Conservation (phyloP, 2,113 vertebrate genomes). For the Thoracochromis brauschi region DNA sequence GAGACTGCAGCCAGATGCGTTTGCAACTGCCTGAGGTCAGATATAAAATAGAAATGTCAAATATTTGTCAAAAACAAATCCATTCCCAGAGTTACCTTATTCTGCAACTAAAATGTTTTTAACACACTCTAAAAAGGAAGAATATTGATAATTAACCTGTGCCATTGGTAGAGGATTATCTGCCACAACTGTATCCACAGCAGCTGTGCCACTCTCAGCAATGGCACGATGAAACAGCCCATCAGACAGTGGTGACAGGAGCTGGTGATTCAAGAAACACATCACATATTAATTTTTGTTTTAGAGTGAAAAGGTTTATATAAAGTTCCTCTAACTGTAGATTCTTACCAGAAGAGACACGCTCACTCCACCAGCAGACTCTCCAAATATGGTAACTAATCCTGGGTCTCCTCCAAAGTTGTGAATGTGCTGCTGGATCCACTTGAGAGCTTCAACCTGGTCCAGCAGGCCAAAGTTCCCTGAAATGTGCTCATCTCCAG, state of each 20-base stretch:
- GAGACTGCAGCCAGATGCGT: slow-evolving; percentile 56
- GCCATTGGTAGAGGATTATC: too few relatives aligned
- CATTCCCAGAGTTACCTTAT: too few relatives aligned
- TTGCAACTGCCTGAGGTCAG: slow-evolving; percentile 10
- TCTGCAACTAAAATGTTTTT: too few relatives aligned
- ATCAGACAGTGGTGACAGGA: slow-evolving; percentile 73
- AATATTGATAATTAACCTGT: too few relatives aligned
- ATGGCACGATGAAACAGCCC: slow-evolving; percentile 79
- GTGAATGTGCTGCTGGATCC: slow-evolving; percentile 82
- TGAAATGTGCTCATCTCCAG: slow-evolving; percentile 49
- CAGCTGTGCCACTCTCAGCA: slow-evolving; percentile 61
- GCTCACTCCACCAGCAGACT: too few relatives aligned
- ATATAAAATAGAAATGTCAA: too few relatives aligned
- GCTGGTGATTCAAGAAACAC: slow-evolving; percentile 48
- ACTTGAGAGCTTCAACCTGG: slow-evolving; percentile 82
- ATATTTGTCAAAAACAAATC: neutral
- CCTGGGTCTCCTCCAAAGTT: too few relatives aligned
- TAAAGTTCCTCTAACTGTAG: too few relatives aligned
- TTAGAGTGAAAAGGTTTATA: fast-evolving
- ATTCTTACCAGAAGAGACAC: too few relatives aligned
- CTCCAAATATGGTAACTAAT: too few relatives aligned
- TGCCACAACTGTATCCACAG: fast-evolving
- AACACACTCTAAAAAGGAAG: fast-evolving
- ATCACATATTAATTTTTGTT: neutral
- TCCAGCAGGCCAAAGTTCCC: slow-evolving; percentile 86